These are phyloP conservation scores for Erinaceus europaeus DNA, from an alignment of 2,113 vertebrate species.

Conservation along the genomic window DNA sequence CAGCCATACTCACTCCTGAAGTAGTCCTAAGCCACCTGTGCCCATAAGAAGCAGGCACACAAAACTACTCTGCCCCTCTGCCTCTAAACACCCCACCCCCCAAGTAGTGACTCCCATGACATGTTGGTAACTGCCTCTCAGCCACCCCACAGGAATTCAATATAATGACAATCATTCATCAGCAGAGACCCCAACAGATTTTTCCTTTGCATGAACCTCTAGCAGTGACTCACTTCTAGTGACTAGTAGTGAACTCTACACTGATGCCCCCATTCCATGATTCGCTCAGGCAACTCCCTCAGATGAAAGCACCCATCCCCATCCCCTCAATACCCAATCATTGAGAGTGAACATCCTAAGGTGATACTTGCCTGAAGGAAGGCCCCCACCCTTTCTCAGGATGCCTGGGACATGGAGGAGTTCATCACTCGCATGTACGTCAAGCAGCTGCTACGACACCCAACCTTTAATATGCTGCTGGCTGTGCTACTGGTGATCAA, in stretches of 20 bases:
- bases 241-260: not conserved
- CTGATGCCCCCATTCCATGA: not conserved
- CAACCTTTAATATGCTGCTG: conserved; percentile 52
- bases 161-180: not conserved
- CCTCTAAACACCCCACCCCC: not conserved
- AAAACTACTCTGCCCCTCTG: not conserved
- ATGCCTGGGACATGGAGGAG: conserved; percentile 64
- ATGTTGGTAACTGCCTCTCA: not conserved
- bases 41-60: not conserved
- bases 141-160: not conserved
- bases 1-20: not conserved
- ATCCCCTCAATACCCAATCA: not conserved
- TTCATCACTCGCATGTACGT: conserved; percentile 63
- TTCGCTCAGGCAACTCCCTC: not conserved
- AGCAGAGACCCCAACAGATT: not conserved
- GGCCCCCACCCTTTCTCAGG: conserved; percentile 31
- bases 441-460: conserved; percentile 63
- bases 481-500: conserved; percentile 61
- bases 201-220: not conserved
- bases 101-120: not conserved
- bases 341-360: not conserved
- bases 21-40: not conserved
- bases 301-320: not conserved
- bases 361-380: conserved; percentile 32
- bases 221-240: not conserved